Evolutionary conservation across 2,113 vertebrate genomes (phyloP), one percentile per base, ranked within the genome.

Genomic region (Nycticebus coucang): DNA sequence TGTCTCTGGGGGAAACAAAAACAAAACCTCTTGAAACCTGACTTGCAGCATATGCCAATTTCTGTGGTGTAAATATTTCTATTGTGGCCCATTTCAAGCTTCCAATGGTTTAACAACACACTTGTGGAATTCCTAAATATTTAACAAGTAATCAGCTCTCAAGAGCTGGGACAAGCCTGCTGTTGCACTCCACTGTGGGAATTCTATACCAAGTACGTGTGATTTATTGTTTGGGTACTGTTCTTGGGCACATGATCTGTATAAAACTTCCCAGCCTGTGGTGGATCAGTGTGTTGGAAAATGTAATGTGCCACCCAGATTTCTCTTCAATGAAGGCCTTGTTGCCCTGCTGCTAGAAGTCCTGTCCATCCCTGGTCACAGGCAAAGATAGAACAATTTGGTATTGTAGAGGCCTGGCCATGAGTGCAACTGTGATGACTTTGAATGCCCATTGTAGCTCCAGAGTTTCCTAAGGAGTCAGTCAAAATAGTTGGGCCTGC

Each of bases 81-180:
- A 68, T 26, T 41, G 64, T 18, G 24, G 24, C 35, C 41, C 35
- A 91, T 66, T 91, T 91, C n/a, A 79, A 41, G 15, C 19, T 80
- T n/a, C 55, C 53, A 69, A 30, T 53, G 45, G 33, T 79, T 94
- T 66, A 66, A 72, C 71, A 75, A 64, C 3, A 21, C n/a, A 22
- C 30, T 87, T 33, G 24, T 5, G 50, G n/a, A 78, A 81, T 60
- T 77, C 35, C 41, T 87, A 33, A 62, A n/a, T 72, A 85, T 30
- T 50, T 85, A 75, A 68, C 50, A 88, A 80, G 94, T 30, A 71
- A 62, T 77, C 69, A 95, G 37, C 26, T 95, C 17, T 57, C 18
- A 30, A 66, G 64, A 66, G 12, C 26, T 24, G 4, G 18, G 72
- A 30, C 22, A 89, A 72, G 26, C 50, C 57, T 37, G 4, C 28